A percentile compares a stretch with the other conserved stretches of the same genome.
phyloP scores from a whole-genome alignment of 2,797 vertebrate species.

The Tapirus indicus region DNA sequence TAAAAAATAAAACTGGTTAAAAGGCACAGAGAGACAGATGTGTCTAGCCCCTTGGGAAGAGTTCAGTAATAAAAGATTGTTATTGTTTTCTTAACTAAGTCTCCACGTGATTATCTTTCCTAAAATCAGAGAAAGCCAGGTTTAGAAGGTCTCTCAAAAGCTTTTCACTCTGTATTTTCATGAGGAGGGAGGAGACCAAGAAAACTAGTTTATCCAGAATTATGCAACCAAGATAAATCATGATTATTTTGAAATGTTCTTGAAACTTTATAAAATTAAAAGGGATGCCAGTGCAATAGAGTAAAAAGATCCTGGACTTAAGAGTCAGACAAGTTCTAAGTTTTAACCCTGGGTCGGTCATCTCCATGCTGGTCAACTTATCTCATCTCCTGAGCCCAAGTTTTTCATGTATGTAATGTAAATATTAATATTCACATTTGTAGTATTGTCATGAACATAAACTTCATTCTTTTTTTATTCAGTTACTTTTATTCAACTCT shows the following conservation, averaged over 20 bases:
- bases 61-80: conserved; percentile 6
- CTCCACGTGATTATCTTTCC: conserved; percentile 2
- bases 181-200: background rate
- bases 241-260: background rate
- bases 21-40: conserved; percentile 15
- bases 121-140: background rate
- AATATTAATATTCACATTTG: background rate
- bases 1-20: conserved; percentile 30
- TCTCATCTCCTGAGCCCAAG: background rate
- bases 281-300: background rate
- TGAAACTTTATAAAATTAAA: conserved; percentile 1
- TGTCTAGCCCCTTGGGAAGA: background rate
- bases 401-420: background rate
- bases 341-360: background rate
- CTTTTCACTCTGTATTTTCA: background rate
- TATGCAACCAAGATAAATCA: background rate
- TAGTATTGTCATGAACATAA: background rate
- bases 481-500: background rate
- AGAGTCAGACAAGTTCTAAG: background rate
- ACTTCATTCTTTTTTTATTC: background rate
- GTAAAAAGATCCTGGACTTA: background rate
- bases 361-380: background rate
- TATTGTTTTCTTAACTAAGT: conserved; percentile 44
- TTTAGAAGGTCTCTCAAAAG: background rate
- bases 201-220: background rate